A percentile compares a stretch with the other conserved stretches of the same genome.
Conservation (phyloP, 2,797 vertebrate genomes). For the Sphenodon punctatus region DNA sequence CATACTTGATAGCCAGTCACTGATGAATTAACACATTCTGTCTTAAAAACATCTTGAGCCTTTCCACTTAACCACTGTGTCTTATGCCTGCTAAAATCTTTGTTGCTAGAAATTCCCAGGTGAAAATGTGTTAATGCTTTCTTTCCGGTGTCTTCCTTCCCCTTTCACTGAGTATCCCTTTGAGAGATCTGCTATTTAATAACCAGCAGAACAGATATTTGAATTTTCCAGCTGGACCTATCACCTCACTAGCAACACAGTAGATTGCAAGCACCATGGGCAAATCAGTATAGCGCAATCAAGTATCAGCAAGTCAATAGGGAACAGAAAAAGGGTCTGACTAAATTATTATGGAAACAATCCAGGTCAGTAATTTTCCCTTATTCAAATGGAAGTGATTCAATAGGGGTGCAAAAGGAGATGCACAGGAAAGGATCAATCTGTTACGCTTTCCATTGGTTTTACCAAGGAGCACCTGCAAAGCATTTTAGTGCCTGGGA, state of each 20-base stretch:
- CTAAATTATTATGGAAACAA: too few relatives aligned
- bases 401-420: too few relatives aligned
- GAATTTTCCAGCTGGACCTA: not conserved
- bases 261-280: not conserved
- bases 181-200: not conserved
- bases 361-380: too few relatives aligned
- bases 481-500: not conserved
- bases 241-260: accelerated
- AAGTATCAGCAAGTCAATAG: not conserved
- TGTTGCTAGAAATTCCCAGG: not conserved
- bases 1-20: not conserved
- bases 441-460: too few relatives aligned
- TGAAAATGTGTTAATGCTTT: not conserved
- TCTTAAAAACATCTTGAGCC: constrained; percentile 22
- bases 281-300: not conserved
- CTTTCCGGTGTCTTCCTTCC: not conserved
- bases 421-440: too few relatives aligned
- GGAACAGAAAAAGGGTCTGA: not conserved
- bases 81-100: not conserved
- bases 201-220: accelerated
- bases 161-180: not conserved
- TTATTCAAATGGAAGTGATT: too few relatives aligned
- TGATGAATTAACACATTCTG: constrained; percentile 21
- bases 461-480: constrained; percentile 3
- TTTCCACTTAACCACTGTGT: constrained; percentile 22